Base-by-base conservation (phyloP, 2,113 vertebrate genomes). In the Casuarius casuarius region DNA sequence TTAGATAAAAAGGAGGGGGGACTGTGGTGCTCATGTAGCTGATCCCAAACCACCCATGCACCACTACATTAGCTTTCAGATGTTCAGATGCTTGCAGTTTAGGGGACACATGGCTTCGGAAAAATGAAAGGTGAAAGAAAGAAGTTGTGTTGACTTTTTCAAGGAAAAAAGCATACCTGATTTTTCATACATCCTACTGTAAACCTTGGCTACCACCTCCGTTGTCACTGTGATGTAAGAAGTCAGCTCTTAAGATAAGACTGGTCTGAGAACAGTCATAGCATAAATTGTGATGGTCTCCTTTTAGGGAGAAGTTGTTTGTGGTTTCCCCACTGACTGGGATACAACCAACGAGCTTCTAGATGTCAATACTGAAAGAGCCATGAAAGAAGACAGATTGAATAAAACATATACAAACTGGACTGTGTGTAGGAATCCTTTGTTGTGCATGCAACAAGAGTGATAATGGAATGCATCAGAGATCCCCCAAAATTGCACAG, bases 11-110 rank as follows among this genome's bases (percentile, higher is more conserved):
- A 74, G n/a, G 63, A 88, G 20, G 11, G 71, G 5, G 5, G 33
- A 77, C 10, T 3, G 56, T 18, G 5, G 10, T 35, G 1, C 56
- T 63, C 58, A 52, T 0, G 2, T 18, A 59, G 10, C 15, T 10
- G 25, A 40, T 88, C 28, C 29, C 44, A 72, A 31, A 9, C 16
- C 31, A 65, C 25, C 46, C n/a, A 28, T 31, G 18, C 14, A 29
- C 4, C 2, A 59, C 7, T 44, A 5, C 2, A 5, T 7, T 40
- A 54, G 40, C 7, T 59, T 79, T 56, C 26, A 68, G 12, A 31
- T 21, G 40, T n/a, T 49, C 19, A 71, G 14, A 49, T 7, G 26
- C 13, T 68, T 59, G 79, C 38, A 92, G 61, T 58, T 46, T 35
- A 58, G 62, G 48, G 10, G 23, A n/a, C 8, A 82, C 13, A 62